These are phyloP conservation scores for Cyprinus carpio DNA, from an alignment of 2,113 vertebrate genomes.

Conservation along the genomic window DNA sequence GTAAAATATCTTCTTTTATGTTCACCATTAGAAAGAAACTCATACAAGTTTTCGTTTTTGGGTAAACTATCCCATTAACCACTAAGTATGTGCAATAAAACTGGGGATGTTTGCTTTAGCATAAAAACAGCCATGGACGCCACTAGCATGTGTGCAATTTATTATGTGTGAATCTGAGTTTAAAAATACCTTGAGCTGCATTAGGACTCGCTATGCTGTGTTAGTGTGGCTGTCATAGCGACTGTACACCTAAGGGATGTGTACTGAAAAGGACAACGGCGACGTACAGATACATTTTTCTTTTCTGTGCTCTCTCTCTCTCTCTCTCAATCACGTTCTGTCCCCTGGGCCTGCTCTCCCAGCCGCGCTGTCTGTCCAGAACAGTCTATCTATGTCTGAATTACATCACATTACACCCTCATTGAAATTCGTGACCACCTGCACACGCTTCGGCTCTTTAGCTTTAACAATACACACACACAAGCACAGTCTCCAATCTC, in stretches of 20 bases:
- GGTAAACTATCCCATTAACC: not conserved
- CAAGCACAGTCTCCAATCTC: not conserved
- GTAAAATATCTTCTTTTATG: not conserved
- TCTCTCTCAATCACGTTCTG: not conserved
- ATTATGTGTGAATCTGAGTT: not conserved
- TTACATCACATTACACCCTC: constrained; percentile 36
- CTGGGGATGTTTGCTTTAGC: not conserved
- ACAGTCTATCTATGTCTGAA: constrained; percentile 33
- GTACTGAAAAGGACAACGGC: not conserved
- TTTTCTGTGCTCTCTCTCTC: not conserved
- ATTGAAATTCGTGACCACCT: constrained; percentile 72
- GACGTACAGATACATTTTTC: not conserved
- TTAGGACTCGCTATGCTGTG: not conserved
- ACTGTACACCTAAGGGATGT: not conserved
- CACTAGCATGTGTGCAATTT: not conserved
- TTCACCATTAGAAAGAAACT: not conserved
- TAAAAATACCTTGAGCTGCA: not conserved
- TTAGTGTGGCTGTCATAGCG: not conserved
- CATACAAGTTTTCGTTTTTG: not conserved
- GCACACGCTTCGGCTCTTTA: constrained; percentile 60
- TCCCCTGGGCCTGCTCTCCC: constrained; percentile 41
- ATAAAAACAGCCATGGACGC: not conserved
- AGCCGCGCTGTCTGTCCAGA: constrained; percentile 56
- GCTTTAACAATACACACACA: constrained; percentile 60
- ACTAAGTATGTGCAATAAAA: not conserved